Percentiles rank a stretch among this genome's conserved stretches.
Evolutionary conservation across 2,888 invertebrate species (phyloP).

Genomic region (Ochropleura plecta): DNA sequence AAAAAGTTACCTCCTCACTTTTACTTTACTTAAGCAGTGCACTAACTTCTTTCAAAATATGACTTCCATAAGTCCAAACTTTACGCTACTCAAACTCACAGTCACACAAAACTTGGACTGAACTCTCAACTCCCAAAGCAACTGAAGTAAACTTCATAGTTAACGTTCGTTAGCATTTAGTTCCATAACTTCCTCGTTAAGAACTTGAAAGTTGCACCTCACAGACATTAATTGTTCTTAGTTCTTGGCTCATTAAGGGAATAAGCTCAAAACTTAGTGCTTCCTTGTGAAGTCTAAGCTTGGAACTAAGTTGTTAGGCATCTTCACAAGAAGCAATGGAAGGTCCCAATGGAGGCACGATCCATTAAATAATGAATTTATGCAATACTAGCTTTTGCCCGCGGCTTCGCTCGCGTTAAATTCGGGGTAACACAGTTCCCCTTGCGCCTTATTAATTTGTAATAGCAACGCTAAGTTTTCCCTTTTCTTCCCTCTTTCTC

Average conservation of each 20-base stretch:
- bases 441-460: too few relatives aligned
- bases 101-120: not conserved
- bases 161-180: conserved; percentile 35
- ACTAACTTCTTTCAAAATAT: conserved; percentile 4
- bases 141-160: conserved; percentile 50
- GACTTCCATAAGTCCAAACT: conserved; percentile 21
- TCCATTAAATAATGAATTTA: too few relatives aligned
- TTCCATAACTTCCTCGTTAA: conserved; percentile 37
- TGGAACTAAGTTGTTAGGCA: not conserved
- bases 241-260: conserved; percentile 23
- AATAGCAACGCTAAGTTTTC: too few relatives aligned
- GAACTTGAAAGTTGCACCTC: conserved; percentile 15
- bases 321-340: not conserved
- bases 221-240: conserved; percentile 2
- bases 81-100: conserved; percentile 11
- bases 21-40: not conserved
- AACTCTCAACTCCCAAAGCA: conserved; percentile 32
- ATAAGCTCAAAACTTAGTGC: conserved; percentile 4
- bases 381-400: too few relatives aligned
- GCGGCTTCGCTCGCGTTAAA: too few relatives aligned
- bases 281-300: conserved; percentile 15
- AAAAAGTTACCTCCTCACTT: too few relatives aligned
- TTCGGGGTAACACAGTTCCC: too few relatives aligned
- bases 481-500: too few relatives aligned
- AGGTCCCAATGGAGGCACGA: not conserved